phyloP scores from a whole-genome alignment of 2,888 invertebrate species.

The Terebella lapidaria region DNA sequence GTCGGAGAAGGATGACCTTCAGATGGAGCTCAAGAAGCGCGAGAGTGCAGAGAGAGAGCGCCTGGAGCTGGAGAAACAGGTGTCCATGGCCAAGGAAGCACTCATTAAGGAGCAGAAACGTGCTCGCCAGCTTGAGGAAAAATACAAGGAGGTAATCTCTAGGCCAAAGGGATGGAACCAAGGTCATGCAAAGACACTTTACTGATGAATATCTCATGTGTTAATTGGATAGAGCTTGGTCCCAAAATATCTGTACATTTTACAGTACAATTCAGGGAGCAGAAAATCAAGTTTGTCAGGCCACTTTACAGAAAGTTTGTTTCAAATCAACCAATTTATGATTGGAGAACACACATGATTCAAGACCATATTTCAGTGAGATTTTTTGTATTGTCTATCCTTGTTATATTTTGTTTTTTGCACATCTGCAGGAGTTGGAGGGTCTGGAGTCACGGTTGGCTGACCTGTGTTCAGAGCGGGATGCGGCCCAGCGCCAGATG shows the following conservation, averaged over 20 bases:
- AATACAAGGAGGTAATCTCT: constrained; percentile 45
- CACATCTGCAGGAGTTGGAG: neutral
- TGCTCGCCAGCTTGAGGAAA: constrained; percentile 35
- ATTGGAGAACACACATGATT: too few species aligned
- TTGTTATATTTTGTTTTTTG: neutral
- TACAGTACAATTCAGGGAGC: too few species aligned
- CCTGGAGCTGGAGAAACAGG: constrained; percentile 42
- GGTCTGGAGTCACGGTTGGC: neutral
- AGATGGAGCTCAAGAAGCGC: constrained; percentile 27
- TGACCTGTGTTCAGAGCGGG: neutral
- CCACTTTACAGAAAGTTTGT: neutral
- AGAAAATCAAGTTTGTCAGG: too few species aligned
- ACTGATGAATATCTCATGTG: too few species aligned
- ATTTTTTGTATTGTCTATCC: neutral
- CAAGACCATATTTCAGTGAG: too few species aligned
- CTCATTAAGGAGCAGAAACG: constrained; percentile 30
- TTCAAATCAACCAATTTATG: too few species aligned
- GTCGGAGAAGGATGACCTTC: constrained; percentile 36
- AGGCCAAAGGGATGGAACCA: too few species aligned
- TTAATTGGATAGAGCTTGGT: too few species aligned
- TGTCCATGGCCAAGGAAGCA: constrained; percentile 39
- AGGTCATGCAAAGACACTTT: too few species aligned
- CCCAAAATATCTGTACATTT: too few species aligned
- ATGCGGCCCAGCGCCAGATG: too few species aligned
- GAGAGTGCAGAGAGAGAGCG: constrained; percentile 38